phyloP scores from a whole-genome alignment of 2,888 invertebrate species.

The Zaprionus obscuricornis region DNA sequence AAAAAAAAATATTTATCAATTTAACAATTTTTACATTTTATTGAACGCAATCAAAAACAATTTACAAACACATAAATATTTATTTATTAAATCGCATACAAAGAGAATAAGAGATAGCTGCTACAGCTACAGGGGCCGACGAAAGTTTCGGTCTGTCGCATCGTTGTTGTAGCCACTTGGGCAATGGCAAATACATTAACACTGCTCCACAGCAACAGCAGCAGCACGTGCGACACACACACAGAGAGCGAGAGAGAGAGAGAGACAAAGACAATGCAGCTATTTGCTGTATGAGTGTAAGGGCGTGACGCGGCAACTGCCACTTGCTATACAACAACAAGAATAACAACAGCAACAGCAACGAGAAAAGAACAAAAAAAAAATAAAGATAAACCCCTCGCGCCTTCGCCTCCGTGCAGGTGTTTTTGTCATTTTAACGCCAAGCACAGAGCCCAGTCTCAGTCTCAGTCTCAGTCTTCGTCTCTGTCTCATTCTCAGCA shows the following conservation, averaged over 20 bases:
- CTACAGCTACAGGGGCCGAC: too few relatives aligned
- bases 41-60: too few relatives aligned
- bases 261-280: conserved; percentile 56
- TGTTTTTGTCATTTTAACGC: conserved; percentile 74
- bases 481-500: conserved; percentile 11
- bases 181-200: conserved; percentile 57
- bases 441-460: conserved; percentile 32
- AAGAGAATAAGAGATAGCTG: too few relatives aligned
- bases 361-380: too few relatives aligned
- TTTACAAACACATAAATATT: too few relatives aligned
- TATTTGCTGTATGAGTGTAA: neutral
- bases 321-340: conserved; percentile 54
- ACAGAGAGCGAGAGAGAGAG: too few relatives aligned
- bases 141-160: conserved; percentile 12
- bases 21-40: too few relatives aligned
- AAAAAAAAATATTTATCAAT: too few relatives aligned
- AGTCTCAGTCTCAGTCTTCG: conserved; percentile 8
- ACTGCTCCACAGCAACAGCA: conserved; percentile 36
- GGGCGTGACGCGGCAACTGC: conserved; percentile 40
- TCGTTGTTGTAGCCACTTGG: conserved; percentile 54
- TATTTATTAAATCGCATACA: too few relatives aligned
- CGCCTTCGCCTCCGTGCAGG: conserved; percentile 50
- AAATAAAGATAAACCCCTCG: too few relatives aligned
- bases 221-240: conserved; percentile 53
- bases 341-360: too few relatives aligned